Percentiles rank a stretch among this genome's conserved stretches.
Conservation (phyloP, 1,140 invertebrate genomes). For the Rhynchophorus ferrugineus region DNA sequence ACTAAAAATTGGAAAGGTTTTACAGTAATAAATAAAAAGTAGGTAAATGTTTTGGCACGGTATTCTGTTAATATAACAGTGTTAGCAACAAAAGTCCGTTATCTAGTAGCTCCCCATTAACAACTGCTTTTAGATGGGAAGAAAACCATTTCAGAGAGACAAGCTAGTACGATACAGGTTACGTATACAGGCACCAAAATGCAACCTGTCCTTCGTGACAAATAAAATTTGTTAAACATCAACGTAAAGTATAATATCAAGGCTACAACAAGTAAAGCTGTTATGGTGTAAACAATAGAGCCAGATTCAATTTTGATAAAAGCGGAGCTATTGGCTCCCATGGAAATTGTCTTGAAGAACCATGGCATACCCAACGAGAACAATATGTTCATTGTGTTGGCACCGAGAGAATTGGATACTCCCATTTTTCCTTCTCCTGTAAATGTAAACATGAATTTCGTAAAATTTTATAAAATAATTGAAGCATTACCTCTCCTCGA, state of each 20-base stretch:
- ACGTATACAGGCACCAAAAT: slow-evolving; percentile 52
- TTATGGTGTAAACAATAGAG: slow-evolving; percentile 57
- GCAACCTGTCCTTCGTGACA: slow-evolving; percentile 51
- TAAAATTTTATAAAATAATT: slow-evolving; percentile 2
- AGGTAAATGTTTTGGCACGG: no score
- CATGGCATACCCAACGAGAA: slow-evolving; percentile 80
- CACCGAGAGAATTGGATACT: slow-evolving; percentile 75
- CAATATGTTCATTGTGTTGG: slow-evolving; percentile 77
- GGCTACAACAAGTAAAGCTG: slow-evolving; percentile 53
- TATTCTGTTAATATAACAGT: no score
- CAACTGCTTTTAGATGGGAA: slow-evolving; percentile 4
- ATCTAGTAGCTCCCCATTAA: no score
- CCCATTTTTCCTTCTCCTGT: slow-evolving; percentile 76
- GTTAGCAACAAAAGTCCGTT: no score
- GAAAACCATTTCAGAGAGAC: slow-evolving; percentile 40
- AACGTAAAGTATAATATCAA: slow-evolving; percentile 49
- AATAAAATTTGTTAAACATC: slow-evolving; percentile 48
- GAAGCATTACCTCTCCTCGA: slow-evolving; percentile 59
- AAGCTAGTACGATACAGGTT: slow-evolving; percentile 55
- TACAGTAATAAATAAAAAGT: no score
- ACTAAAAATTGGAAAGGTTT: no score
- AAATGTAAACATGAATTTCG: background rate
- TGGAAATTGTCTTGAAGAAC: slow-evolving; percentile 64
- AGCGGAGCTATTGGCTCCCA: slow-evolving; percentile 40
- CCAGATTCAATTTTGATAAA: slow-evolving; percentile 49